Percentiles rank a stretch among this genome's conserved stretches.
These are phyloP conservation scores for Bambusicola thoracicus DNA, from an alignment of 2,113 vertebrate species.

Conservation along the genomic window DNA sequence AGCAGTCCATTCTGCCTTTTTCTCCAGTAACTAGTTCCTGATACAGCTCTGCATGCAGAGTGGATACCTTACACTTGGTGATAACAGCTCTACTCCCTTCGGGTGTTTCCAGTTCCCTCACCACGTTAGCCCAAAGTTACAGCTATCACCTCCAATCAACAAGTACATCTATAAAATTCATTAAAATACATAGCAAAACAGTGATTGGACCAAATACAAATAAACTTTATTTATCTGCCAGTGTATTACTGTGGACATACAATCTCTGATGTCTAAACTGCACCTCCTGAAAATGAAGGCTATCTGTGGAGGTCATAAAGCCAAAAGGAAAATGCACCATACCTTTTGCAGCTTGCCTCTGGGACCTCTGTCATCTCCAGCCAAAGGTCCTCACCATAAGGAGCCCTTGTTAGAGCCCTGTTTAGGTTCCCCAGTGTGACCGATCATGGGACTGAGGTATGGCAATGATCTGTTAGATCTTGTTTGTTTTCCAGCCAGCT, in stretches of 20 bases:
- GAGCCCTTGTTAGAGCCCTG: background rate
- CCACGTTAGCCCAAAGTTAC: background rate
- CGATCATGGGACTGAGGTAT: background rate
- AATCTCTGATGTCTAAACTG: background rate
- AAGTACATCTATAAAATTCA: background rate
- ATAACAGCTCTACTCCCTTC: background rate
- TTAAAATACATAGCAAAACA: background rate
- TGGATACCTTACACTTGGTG: accelerated
- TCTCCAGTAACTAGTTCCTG: background rate
- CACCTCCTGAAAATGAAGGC: background rate
- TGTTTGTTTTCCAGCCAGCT: background rate
- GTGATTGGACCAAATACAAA: background rate
- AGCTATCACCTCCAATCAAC: background rate
- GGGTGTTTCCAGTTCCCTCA: background rate
- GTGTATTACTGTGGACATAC: background rate
- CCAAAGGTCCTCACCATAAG: background rate
- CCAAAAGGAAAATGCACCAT: background rate
- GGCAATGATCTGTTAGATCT: background rate
- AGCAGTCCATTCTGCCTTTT: background rate
- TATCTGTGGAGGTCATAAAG: background rate
- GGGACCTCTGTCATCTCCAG: background rate
- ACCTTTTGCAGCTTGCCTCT: background rate
- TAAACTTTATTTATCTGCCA: background rate
- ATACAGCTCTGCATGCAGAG: background rate
- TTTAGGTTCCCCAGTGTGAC: background rate